Conservation (phyloP, 2,888 invertebrate species). For the Melanostoma mellinum region DNA sequence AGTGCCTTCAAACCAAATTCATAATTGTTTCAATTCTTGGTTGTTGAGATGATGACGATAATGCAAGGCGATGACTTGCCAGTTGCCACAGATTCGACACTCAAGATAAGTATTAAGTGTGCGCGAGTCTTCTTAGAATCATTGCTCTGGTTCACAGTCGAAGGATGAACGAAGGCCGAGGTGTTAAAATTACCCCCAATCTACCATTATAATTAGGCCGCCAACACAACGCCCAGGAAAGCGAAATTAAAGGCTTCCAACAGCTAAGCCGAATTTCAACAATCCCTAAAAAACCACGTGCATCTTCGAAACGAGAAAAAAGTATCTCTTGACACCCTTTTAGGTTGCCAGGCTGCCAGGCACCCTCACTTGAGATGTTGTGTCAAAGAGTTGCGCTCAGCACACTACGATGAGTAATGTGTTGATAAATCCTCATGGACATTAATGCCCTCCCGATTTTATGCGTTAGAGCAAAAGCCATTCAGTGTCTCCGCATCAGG, state of each 20-base stretch:
- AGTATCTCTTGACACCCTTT: constrained; percentile 66
- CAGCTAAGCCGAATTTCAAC: constrained; percentile 40
- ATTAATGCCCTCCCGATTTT: constrained; percentile 52
- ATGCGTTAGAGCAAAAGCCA: constrained; percentile 39
- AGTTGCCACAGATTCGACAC: constrained; percentile 63
- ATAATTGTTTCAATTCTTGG: constrained; percentile 69
- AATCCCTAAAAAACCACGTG: constrained; percentile 16
- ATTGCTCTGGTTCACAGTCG: constrained; percentile 21
- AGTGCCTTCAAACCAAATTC: constrained; percentile 62
- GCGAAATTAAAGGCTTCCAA: constrained; percentile 62
- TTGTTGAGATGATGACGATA: constrained; percentile 70
- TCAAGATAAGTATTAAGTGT: constrained; percentile 69
- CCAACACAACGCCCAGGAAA: constrained; percentile 70
- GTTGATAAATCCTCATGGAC: constrained; percentile 60
- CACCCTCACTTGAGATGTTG: constrained; percentile 23
- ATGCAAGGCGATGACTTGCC: constrained; percentile 70
- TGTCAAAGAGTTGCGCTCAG: constrained; percentile 56
- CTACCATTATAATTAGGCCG: constrained; percentile 81
- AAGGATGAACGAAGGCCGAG: constrained; percentile 76
- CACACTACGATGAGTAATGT: constrained; percentile 56
- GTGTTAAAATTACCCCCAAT: constrained; percentile 82
- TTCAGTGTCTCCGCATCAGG: constrained; percentile 48
- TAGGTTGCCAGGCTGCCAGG: background rate
- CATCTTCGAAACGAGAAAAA: constrained; percentile 14
- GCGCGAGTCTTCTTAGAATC: constrained; percentile 62